Conservation (phyloP, 2,797 vertebrate species). For the Salarias fasciatus region DNA sequence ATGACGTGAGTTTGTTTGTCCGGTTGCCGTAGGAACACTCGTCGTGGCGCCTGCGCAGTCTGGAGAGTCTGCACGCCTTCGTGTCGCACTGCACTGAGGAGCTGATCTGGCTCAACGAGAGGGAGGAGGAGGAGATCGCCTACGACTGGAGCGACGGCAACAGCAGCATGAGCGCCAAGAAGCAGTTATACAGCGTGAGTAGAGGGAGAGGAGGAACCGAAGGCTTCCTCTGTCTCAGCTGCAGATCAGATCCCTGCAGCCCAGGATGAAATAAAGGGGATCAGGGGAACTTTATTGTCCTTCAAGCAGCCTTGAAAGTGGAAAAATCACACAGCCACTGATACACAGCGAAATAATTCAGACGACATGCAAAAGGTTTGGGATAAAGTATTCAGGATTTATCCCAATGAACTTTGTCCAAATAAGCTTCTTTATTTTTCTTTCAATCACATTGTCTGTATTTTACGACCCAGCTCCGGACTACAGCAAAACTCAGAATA, state of each 20-base stretch:
- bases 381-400: too few species aligned
- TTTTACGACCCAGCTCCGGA: too few species aligned
- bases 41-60: constrained; percentile 91
- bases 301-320: too few species aligned
- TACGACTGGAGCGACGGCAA: constrained; percentile 97
- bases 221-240: background rate
- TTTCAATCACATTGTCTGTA: too few species aligned
- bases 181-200: constrained; percentile 90
- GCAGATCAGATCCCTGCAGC: background rate
- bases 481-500: too few species aligned
- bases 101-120: constrained; percentile 98
- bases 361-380: too few species aligned
- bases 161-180: constrained; percentile 89
- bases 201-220: background rate
- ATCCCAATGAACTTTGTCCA: too few species aligned
- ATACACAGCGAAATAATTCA: too few species aligned
- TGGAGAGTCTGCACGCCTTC: constrained; percentile 92
- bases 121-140: constrained; percentile 96
- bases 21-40: constrained; percentile 90
- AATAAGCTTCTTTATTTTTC: too few species aligned
- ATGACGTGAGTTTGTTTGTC: constrained; percentile 54
- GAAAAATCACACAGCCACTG: too few species aligned
- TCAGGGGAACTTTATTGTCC: too few species aligned
- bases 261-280: background rate
- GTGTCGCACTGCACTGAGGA: constrained; percentile 93